phyloP scores from a whole-genome alignment of 1,140 invertebrate species.

The Lucilia cuprina region DNA sequence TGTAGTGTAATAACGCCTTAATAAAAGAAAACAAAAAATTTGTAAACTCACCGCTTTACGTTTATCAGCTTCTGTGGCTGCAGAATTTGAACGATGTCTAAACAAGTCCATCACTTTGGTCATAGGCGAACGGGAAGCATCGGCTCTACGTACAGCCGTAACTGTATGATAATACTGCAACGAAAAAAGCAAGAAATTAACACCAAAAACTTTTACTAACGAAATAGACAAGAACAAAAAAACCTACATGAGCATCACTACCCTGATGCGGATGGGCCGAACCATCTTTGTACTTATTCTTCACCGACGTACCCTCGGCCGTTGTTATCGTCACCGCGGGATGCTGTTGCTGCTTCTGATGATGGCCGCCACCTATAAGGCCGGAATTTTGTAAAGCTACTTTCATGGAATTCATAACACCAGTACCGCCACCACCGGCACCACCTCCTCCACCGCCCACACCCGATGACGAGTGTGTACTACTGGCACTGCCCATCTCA shows the following conservation, averaged over 20 bases:
- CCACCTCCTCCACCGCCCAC: slow-evolving; percentile 62
- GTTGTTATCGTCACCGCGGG: slow-evolving; percentile 60
- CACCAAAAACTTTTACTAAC: too few relatives aligned
- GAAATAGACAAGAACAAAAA: too few relatives aligned
- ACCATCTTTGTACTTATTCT: slow-evolving; percentile 67
- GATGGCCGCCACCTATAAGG: slow-evolving; percentile 52
- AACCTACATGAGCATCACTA: slow-evolving; percentile 65
- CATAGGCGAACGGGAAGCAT: slow-evolving; percentile 71
- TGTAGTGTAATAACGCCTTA: not conserved
- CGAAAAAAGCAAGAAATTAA: not conserved
- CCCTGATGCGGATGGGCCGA: slow-evolving; percentile 70
- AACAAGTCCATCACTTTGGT: slow-evolving; percentile 91
- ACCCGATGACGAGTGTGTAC: slow-evolving; percentile 61
- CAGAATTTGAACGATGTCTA: slow-evolving; percentile 78
- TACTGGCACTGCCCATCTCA: slow-evolving; percentile 62
- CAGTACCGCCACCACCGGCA: slow-evolving; percentile 63
- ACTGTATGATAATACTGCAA: slow-evolving; percentile 73
- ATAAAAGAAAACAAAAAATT: slow-evolving; percentile 14
- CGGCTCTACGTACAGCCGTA: slow-evolving; percentile 66
- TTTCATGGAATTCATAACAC: slow-evolving; percentile 80
- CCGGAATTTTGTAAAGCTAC: slow-evolving; percentile 76
- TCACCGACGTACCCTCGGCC: slow-evolving; percentile 53
- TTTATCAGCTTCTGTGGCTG: slow-evolving; percentile 74
- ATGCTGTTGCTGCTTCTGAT: slow-evolving; percentile 55
- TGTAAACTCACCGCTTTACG: slow-evolving; percentile 74